phyloP scores from a whole-genome alignment of 1,140 invertebrate genomes.

The Aporrectodea caliginosa region DNA sequence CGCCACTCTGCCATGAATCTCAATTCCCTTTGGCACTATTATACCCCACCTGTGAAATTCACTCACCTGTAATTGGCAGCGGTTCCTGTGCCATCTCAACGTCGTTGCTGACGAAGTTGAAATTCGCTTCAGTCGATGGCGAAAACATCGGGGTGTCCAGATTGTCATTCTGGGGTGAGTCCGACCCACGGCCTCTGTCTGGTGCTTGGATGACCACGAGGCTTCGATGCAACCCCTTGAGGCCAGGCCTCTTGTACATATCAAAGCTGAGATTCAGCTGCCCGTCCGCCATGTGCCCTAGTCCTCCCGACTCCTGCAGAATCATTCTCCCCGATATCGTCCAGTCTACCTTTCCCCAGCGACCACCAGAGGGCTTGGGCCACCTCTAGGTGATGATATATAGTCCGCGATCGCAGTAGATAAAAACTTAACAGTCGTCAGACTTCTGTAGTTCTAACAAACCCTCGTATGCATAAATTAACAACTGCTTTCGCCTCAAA shows the following conservation, averaged over 20 bases:
- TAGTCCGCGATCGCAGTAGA: too few species aligned
- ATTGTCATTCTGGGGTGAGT: neutral
- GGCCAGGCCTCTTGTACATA: neutral
- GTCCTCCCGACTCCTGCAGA: neutral
- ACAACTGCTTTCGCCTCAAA: too few species aligned
- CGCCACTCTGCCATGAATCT: too few species aligned
- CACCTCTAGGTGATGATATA: too few species aligned
- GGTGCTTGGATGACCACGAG: neutral
- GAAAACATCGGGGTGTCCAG: neutral
- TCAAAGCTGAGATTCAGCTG: neutral
- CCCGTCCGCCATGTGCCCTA: neutral
- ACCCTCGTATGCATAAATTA: too few species aligned
- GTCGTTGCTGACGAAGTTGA: neutral
- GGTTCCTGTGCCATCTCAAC: neutral
- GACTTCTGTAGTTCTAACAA: too few species aligned
- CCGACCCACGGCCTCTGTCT: neutral
- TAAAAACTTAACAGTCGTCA: too few species aligned
- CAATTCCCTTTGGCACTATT: too few species aligned
- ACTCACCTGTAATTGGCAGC: neutral
- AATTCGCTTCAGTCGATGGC: neutral
- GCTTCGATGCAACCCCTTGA: neutral
- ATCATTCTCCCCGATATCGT: neutral
- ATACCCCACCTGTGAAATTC: too few species aligned
- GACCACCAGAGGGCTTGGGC: too few species aligned
- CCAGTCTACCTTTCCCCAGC: too few species aligned